Evolutionary conservation across 2,888 invertebrate genomes (phyloP).

Genomic region (Sialis lutaria): DNA sequence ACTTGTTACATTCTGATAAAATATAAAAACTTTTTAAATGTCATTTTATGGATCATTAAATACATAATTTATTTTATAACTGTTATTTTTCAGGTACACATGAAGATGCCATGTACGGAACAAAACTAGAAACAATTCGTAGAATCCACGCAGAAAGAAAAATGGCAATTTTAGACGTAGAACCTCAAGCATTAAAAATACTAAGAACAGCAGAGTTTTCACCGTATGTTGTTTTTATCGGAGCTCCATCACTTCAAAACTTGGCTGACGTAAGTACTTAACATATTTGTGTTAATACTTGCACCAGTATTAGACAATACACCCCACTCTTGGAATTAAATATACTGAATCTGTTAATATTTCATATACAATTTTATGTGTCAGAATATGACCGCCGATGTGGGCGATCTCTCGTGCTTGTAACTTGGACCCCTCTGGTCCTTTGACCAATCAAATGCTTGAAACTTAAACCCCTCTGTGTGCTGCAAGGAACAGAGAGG

Average conservation of each 20-base stretch:
- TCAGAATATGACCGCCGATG: too few relatives aligned
- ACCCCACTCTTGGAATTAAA: too few relatives aligned
- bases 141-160: slow-evolving; percentile 95
- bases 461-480: too few relatives aligned
- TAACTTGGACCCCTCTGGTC: too few relatives aligned
- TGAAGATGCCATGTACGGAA: slow-evolving; percentile 99
- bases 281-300: too few relatives aligned
- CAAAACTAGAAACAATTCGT: slow-evolving; percentile 94
- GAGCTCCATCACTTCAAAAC: slow-evolving; percentile 88
- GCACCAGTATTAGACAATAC: too few relatives aligned
- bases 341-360: too few relatives aligned
- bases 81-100: slow-evolving; percentile 88
- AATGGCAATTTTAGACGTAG: slow-evolving; percentile 97
- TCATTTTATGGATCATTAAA: not conserved
- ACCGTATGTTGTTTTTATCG: slow-evolving; percentile 98
- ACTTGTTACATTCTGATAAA: not conserved
- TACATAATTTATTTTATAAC: too few relatives aligned
- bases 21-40: not conserved
- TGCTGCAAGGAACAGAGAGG: too few relatives aligned
- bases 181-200: slow-evolving; percentile 96
- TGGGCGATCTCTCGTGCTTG: too few relatives aligned
- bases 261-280: slow-evolving; percentile 80
- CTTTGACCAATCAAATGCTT: too few relatives aligned
- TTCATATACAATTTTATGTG: too few relatives aligned
- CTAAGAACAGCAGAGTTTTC: slow-evolving; percentile 95